Percentiles rank a stretch among this genome's conserved stretches.
These are phyloP conservation scores for Pristionchus mayeri DNA, from an alignment of 2,888 invertebrate genomes.

Conservation along the genomic window DNA sequence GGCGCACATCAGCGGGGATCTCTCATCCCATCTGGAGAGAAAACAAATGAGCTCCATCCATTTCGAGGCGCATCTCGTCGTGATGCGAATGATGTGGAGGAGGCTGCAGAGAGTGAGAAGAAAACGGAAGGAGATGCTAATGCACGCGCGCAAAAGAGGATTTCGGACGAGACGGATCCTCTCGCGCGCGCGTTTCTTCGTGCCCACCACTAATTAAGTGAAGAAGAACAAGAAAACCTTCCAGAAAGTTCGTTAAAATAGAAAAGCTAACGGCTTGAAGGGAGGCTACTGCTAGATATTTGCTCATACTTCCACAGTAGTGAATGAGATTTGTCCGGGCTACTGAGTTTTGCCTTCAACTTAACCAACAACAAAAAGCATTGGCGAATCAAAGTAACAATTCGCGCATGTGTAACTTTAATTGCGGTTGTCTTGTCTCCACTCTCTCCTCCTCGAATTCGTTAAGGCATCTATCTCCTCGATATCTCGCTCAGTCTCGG, in stretches of 20 bases:
- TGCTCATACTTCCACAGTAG: background rate
- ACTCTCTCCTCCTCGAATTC: background rate
- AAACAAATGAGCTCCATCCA: background rate
- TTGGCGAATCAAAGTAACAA: background rate
- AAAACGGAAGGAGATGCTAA: background rate
- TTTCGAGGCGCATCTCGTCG: background rate
- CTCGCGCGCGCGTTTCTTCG: no score
- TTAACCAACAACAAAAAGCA: background rate
- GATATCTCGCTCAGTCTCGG: background rate
- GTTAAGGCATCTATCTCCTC: background rate
- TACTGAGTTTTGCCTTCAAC: background rate
- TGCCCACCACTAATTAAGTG: no score
- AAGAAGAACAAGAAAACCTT: no score
- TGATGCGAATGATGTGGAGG: background rate
- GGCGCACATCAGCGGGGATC: background rate
- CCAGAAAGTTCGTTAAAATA: background rate
- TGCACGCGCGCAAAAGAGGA: background rate
- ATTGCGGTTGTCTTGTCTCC: background rate
- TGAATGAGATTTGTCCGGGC: slow-evolving; percentile 29
- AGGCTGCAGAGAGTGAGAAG: background rate
- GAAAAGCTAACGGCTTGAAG: background rate
- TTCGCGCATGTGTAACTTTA: background rate
- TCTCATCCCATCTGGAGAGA: background rate
- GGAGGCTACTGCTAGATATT: no score
- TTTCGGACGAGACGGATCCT: background rate